Evolutionary conservation across 2,113 vertebrate genomes (phyloP), one percentile per base, ranked within the genome.

Genomic region (Daubentonia madagascariensis): DNA sequence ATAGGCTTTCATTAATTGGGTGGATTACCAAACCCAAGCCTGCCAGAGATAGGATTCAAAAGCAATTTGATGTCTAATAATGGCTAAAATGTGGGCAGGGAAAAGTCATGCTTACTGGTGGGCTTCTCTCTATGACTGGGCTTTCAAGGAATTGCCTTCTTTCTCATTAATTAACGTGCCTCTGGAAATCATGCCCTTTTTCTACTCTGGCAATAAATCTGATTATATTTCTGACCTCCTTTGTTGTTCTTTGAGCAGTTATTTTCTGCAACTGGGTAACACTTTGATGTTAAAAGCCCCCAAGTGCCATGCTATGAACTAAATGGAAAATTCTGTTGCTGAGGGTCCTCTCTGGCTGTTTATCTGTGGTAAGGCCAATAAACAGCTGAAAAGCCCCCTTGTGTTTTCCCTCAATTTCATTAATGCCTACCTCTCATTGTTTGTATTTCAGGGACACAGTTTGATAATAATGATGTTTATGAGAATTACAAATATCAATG

Each of bases 1-100:
- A 35, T 23, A 90, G 65, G 25, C 85, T 94, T 85, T 95, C 52
- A 89, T 94, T 98, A 97, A 97, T 89, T 95, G 86, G 20, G 61
- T 75, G 43, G 76, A 76, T 94, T 37, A 17, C 70, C 72, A 88
- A 88, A 48, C 30, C 72, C 73, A 78, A 61, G 52, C 7, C 45
- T 50, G 22, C 50, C 94, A 18, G 59, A 85, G 76, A 85, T n/a
- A 63, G 0, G 37, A 6, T 94, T 96, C 37, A 85, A 81, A 93
- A 96, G 54, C 25, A 84, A 6, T 23, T 8, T 9, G 1, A 20
- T 32, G 9, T 54, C 73, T 97, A 76, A 61, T 43, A 70, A 79
- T 43, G 61, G 23, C 79, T 97, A 30, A 91, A 72, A 40, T 43
- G 35, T 83, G 50, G 35, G 54, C 86, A n/a, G 32, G 3, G 45